Evolutionary conservation across 2,888 invertebrate genomes (phyloP).

Genomic region (Drosophila rubida): DNA sequence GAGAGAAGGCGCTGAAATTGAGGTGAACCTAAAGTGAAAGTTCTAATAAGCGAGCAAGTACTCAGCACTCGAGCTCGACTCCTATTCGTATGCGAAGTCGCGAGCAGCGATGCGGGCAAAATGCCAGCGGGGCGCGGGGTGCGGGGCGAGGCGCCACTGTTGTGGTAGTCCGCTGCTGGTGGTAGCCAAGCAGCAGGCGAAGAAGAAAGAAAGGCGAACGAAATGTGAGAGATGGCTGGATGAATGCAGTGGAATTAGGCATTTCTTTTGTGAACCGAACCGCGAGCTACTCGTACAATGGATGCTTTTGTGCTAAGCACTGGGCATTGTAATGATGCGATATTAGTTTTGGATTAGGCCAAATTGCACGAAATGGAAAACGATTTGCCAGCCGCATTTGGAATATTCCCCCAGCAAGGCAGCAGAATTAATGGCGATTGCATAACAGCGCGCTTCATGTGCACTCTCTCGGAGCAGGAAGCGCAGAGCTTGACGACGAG

Average conservation of each 20-base stretch:
- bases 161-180: conserved; percentile 75
- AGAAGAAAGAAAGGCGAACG: conserved; percentile 37
- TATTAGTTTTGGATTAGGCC: conserved; percentile 9
- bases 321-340: background rate
- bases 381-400: background rate
- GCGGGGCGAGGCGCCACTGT: conserved; percentile 32
- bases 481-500: conserved; percentile 24
- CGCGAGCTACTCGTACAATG: conserved; percentile 56
- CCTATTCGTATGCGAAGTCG: conserved; percentile 4
- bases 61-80: conserved; percentile 1
- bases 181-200: background rate
- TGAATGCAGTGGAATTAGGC: conserved; percentile 46
- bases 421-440: conserved; percentile 52
- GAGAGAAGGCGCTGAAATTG: conserved; percentile 43
- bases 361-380: conserved; percentile 10
- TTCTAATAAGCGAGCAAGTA: conserved; percentile 63
- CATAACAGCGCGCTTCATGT: conserved; percentile 34
- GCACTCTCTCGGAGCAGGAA: conserved; percentile 57
- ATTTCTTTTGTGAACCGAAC: conserved; percentile 48
- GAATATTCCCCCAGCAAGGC: background rate
- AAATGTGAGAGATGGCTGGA: conserved; percentile 20
- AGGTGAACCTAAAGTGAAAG: conserved; percentile 75
- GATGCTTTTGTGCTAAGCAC: conserved; percentile 34
- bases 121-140: conserved; percentile 12
- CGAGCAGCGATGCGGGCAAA: conserved; percentile 57